phyloP scores from a whole-genome alignment of 2,888 invertebrate genomes.

The Brachylomia viminalis region DNA sequence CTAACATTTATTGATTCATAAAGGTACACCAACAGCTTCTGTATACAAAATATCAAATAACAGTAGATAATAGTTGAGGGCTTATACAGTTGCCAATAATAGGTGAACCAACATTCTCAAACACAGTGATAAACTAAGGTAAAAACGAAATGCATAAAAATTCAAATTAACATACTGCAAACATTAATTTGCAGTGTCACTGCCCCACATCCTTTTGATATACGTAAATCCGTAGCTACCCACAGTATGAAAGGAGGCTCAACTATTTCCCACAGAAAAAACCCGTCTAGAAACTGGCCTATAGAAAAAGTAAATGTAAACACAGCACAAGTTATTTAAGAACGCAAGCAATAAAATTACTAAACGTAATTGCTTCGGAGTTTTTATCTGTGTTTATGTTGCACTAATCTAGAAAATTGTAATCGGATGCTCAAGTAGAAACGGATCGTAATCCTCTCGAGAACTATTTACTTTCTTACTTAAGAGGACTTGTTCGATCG shows the following conservation, averaged over 20 bases:
- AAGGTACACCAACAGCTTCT: too few species aligned
- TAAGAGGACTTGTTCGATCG: slow-evolving; percentile 21
- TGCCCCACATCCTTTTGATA: neutral
- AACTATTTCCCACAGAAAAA: neutral
- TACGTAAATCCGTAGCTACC: neutral
- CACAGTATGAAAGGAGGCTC: neutral
- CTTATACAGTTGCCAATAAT: too few species aligned
- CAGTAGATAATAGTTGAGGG: too few species aligned
- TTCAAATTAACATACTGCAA: neutral
- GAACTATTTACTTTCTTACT: slow-evolving; percentile 43
- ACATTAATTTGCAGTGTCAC: neutral
- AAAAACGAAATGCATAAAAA: too few species aligned
- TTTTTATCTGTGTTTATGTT: slow-evolving; percentile 73
- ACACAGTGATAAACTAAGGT: too few species aligned
- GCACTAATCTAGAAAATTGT: slow-evolving; percentile 72
- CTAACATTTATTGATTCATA: too few species aligned
- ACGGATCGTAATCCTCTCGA: slow-evolving; percentile 46
- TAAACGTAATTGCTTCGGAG: slow-evolving; percentile 74
- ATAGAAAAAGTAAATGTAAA: slow-evolving; percentile 48
- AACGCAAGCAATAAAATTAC: slow-evolving; percentile 74
- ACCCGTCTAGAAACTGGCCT: neutral
- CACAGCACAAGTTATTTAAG: slow-evolving; percentile 71
- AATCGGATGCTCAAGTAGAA: slow-evolving; percentile 58
- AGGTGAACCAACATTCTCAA: too few species aligned
- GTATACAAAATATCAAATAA: too few species aligned